Percentiles rank a stretch among this genome's conserved stretches.
phyloP scores from a whole-genome alignment of 2,888 invertebrate genomes.

The Dicycla oo region DNA sequence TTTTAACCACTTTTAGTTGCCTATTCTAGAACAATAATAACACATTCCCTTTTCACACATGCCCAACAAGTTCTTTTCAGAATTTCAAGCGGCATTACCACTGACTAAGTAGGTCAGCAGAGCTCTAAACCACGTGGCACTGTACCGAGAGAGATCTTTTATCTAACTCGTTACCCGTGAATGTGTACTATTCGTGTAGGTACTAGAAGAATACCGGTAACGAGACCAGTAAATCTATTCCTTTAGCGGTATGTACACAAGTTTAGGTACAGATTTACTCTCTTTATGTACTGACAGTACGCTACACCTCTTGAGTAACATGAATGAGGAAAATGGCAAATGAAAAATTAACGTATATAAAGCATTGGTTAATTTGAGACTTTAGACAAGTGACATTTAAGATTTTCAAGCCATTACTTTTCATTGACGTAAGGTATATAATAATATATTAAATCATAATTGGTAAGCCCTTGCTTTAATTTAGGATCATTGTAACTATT shows the following conservation, averaged over 20 bases:
- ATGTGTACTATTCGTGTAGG: constrained; percentile 25
- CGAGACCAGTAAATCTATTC: constrained; percentile 51
- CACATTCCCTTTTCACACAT: background rate
- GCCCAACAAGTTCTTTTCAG: background rate
- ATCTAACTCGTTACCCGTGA: constrained; percentile 42
- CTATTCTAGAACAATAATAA: background rate
- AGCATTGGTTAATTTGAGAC: too few relatives aligned
- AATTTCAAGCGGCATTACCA: constrained; percentile 14
- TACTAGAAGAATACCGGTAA: constrained; percentile 27
- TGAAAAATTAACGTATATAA: background rate
- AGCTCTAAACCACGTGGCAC: constrained; percentile 12
- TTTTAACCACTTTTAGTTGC: background rate
- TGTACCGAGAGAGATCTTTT: constrained; percentile 32
- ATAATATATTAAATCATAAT: background rate
- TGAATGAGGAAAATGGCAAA: background rate
- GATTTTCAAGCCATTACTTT: background rate
- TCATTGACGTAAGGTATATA: background rate
- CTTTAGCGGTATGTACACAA: constrained; percentile 21
- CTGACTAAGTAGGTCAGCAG: constrained; percentile 54
- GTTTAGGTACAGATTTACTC: constrained; percentile 9
- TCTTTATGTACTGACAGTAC: constrained; percentile 20
- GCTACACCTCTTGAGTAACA: background rate
- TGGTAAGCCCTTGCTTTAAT: background rate
- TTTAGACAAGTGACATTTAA: too few relatives aligned
- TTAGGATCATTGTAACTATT: background rate